A percentile compares a stretch with the other conserved stretches of the same genome.
These are phyloP conservation scores for Neolamprologus tretocephalus DNA, from an alignment of 2,113 vertebrate genomes.

Conservation along the genomic window DNA sequence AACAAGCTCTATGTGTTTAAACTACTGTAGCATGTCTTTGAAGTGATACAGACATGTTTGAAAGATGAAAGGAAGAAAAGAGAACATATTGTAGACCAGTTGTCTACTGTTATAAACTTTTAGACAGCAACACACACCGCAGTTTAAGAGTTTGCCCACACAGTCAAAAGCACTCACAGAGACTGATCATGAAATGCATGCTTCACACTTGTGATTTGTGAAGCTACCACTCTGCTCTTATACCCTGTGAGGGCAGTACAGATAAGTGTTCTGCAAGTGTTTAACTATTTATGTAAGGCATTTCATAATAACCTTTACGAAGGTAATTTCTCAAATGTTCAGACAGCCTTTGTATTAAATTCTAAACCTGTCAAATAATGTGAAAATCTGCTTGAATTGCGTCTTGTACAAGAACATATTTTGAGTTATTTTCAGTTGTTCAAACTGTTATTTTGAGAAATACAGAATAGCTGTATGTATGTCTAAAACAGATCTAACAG, in stretches of 20 bases:
- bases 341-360: not conserved
- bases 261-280: not conserved
- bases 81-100: not conserved
- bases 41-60: not conserved
- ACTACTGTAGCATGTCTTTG: not conserved
- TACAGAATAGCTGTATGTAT: not conserved
- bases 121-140: not conserved
- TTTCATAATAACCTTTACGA: not conserved
- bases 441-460: not conserved
- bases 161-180: not conserved
- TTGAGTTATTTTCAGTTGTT: not conserved
- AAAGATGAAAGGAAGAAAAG: conserved; percentile 25
- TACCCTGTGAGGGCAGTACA: not conserved
- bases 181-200: not conserved
- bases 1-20: not conserved
- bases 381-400: not conserved
- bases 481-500: not conserved
- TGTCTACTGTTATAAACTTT: not conserved
- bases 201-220: not conserved
- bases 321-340: not conserved
- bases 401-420: not conserved
- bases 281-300: not conserved
- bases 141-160: not conserved
- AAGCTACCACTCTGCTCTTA: not conserved
- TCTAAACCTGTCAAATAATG: not conserved